Percentiles rank a stretch among this genome's conserved stretches.
Conservation (phyloP, 2,113 vertebrate species). For the Callocephalon fimbriatum region DNA sequence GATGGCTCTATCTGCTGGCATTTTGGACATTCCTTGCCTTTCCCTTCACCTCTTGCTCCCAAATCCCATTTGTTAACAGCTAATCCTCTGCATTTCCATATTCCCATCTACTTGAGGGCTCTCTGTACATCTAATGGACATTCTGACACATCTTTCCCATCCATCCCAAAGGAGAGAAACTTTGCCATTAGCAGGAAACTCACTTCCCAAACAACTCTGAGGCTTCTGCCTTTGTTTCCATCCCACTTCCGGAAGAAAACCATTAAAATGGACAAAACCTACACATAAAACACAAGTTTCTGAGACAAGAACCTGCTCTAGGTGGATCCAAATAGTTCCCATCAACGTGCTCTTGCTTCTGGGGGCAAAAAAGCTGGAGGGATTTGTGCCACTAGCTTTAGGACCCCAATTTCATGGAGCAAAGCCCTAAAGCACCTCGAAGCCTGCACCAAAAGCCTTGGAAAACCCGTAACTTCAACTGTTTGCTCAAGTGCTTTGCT, state of each 20-base stretch:
- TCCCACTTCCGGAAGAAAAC: not conserved
- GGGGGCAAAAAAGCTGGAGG: not conserved
- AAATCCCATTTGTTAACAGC: not conserved
- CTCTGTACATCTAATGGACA: not conserved
- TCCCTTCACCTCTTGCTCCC: not conserved
- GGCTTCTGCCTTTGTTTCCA: not conserved
- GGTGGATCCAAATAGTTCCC: not conserved
- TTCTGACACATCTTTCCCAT: not conserved
- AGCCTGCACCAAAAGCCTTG: not conserved
- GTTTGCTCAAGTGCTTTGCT: not conserved
- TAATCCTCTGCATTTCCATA: not conserved
- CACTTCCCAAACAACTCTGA: not conserved
- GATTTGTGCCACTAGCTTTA: not conserved
- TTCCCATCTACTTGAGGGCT: not conserved
- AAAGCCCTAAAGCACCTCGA: not conserved
- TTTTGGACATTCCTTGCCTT: not conserved
- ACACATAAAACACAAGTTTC: not conserved
- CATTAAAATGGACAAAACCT: not conserved
- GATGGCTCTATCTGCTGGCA: not conserved
- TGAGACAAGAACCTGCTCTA: not conserved
- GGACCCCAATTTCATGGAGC: not conserved
- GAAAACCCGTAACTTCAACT: constrained; percentile 6
- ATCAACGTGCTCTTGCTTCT: not conserved
- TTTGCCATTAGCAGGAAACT: not conserved
- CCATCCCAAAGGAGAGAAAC: not conserved